Evolutionary conservation across 2,797 vertebrate genomes (phyloP).

Genomic region (Anguilla pacifica): DNA sequence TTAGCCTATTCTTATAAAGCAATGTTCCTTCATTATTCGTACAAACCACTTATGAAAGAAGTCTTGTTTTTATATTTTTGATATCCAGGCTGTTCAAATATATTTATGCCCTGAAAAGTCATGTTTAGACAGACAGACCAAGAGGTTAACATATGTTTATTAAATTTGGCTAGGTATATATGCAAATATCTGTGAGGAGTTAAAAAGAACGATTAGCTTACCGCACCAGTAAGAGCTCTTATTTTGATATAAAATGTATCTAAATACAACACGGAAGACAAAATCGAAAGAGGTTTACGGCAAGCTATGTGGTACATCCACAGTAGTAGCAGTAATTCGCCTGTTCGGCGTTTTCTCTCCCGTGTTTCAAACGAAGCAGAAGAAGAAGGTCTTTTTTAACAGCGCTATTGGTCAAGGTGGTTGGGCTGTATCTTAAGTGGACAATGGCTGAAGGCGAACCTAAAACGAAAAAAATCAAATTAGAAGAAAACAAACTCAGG

Average conservation of each 20-base stretch:
- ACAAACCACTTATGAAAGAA: no score
- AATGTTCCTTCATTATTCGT: no score
- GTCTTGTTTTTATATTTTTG: no score
- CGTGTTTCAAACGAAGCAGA: background rate
- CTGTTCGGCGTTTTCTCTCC: background rate
- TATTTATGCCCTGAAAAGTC: no score
- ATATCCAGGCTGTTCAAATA: no score
- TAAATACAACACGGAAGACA: background rate
- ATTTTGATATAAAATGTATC: background rate
- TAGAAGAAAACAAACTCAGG: constrained; percentile 32
- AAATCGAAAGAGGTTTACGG: background rate
- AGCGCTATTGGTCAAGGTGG: constrained; percentile 22
- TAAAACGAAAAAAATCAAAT: constrained; percentile 32
- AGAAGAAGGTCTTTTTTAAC: background rate
- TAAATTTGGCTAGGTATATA: no score
- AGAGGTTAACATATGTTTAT: no score
- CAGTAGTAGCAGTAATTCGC: background rate
- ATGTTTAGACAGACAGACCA: no score
- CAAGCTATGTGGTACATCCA: background rate
- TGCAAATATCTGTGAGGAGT: no score
- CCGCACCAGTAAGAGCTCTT: background rate
- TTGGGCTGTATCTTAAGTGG: background rate
- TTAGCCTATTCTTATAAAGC: no score
- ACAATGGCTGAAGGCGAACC: constrained; percentile 34
- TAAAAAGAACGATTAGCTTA: no score